Conservation (phyloP, 1,140 invertebrate species). For the Meloidogyne exigua region DNA sequence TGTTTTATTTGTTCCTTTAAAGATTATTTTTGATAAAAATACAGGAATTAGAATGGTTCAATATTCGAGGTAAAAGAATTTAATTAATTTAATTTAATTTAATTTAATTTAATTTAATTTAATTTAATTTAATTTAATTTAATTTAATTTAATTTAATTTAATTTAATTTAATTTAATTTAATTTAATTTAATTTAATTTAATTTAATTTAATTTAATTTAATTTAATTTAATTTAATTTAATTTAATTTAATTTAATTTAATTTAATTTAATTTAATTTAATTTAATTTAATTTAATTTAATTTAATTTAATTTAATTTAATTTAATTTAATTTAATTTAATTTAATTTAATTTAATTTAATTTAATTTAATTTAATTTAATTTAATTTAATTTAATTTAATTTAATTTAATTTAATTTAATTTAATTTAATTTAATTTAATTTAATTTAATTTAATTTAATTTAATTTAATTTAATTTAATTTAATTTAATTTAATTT, state of each 20-base stretch:
- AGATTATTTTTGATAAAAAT: conserved; percentile 26
- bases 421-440: neutral
- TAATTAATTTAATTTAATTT: conserved; percentile 48
- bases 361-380: neutral
- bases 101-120: conserved; percentile 48
- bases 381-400: conserved; percentile 49
- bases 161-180: too few species aligned
- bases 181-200: too few species aligned
- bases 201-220: conserved; percentile 34
- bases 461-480: too few species aligned
- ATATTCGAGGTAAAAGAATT: conserved; percentile 32
- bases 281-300: neutral
- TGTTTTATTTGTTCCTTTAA: conserved; percentile 14
- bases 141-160: too few species aligned
- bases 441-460: too few species aligned
- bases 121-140: neutral
- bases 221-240: conserved; percentile 43
- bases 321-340: too few species aligned
- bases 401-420: conserved; percentile 48
- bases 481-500: too few species aligned
- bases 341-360: too few species aligned
- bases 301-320: too few species aligned
- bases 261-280: conserved; percentile 43
- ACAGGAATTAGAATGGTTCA: conserved; percentile 13
- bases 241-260: conserved; percentile 39